These are phyloP conservation scores for Macroramphosus scolopax DNA, from an alignment of 2,797 vertebrate species.

Conservation along the genomic window DNA sequence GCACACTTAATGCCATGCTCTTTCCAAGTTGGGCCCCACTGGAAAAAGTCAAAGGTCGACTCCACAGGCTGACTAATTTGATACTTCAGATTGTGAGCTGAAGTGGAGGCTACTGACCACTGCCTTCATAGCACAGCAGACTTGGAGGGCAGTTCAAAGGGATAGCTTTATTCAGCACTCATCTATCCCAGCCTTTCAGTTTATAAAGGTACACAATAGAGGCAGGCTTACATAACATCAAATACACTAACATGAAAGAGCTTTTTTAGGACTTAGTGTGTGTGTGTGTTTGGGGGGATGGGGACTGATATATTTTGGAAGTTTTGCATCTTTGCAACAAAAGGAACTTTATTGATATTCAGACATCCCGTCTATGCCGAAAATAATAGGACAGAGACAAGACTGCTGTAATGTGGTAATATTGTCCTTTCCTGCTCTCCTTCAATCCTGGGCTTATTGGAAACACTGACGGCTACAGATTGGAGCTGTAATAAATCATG, in stretches of 20 bases:
- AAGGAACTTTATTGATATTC: conserved; percentile 29
- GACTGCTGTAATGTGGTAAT: conserved; percentile 34
- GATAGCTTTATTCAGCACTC: conserved; percentile 51
- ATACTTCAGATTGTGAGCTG: conserved; percentile 58
- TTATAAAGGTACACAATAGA: conserved; percentile 56
- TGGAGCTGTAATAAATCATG: conserved; percentile 60
- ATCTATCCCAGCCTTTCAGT: conserved; percentile 61
- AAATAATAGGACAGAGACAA: conserved; percentile 31
- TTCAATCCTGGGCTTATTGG: conserved; percentile 57
- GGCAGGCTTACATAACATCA: conserved; percentile 59
- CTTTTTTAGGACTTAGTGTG: conserved; percentile 12
- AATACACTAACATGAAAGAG: conserved; percentile 59
- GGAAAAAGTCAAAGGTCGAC: conserved; percentile 66
- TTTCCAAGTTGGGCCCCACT: conserved; percentile 52
- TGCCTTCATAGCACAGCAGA: conserved; percentile 31
- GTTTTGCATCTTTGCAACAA: conserved; percentile 33
- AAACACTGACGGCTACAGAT: conserved; percentile 59
- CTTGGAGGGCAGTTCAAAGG: conserved; percentile 62
- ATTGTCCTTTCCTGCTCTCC: conserved; percentile 49
- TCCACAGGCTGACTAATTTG: conserved; percentile 63
- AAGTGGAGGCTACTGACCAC: conserved; percentile 67
- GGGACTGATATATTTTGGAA: conserved; percentile 49
- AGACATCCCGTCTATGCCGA: conserved; percentile 35
- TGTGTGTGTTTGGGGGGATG: conserved; percentile 1
- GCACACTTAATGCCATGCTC: conserved; percentile 60